These are phyloP conservation scores for Montipora sp. DNA, from an alignment of 64 coral and sea anemone genomes.

Conservation along the genomic window DNA sequence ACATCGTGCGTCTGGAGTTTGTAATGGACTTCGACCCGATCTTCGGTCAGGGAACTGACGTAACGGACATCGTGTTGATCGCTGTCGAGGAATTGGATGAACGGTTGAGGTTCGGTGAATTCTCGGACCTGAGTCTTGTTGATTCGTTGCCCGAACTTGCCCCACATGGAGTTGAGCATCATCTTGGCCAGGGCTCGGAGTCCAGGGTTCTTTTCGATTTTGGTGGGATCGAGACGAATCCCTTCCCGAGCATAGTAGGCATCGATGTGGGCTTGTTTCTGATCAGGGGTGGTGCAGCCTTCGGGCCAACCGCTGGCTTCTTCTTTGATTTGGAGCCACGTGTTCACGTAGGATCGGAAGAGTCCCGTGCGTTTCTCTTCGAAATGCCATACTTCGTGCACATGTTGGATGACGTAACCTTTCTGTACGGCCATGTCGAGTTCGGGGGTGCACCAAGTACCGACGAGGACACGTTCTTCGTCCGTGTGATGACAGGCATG, in stretches of 20 bases:
- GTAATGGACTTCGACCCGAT: not conserved
- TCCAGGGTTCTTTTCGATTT: not conserved
- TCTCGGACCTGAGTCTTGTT: not conserved
- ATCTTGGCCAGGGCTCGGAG: not conserved
- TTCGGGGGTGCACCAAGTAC: not conserved
- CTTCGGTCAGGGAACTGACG: not conserved
- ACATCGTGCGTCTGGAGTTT: not conserved
- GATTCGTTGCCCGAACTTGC: not conserved
- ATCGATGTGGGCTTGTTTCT: not conserved
- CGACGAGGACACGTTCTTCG: no score
- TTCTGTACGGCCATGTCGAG: not conserved
- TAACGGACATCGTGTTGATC: not conserved
- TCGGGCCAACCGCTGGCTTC: not conserved
- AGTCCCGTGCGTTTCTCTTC: not conserved
- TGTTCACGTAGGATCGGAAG: not conserved
- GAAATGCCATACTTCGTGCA: constrained; percentile 47
- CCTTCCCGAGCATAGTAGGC: not conserved
- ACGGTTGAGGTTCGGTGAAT: not conserved
- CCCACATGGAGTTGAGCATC: constrained; percentile 55
- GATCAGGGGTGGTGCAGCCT: no score
- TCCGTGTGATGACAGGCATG: no score
- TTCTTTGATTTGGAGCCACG: constrained; percentile 40
- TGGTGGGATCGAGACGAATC: not conserved
- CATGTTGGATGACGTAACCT: not conserved
- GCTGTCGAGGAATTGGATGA: constrained; percentile 6